Evolutionary conservation across 2,797 vertebrate genomes (phyloP).

Genomic region (Gastrophryne carolinensis): DNA sequence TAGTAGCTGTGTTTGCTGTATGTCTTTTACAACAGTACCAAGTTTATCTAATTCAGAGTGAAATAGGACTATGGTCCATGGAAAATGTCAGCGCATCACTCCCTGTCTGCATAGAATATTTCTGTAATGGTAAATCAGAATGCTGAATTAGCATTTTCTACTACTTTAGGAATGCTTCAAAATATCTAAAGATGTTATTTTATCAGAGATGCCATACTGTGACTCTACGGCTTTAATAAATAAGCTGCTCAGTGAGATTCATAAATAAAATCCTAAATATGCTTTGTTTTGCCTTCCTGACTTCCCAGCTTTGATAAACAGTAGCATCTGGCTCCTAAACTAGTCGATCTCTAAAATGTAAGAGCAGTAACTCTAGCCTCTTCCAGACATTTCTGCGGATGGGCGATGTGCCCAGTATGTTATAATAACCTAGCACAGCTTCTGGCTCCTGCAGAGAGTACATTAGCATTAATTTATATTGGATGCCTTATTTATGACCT

Average conservation of each 20-base stretch:
- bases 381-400: slow-evolving; percentile 63
- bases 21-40: too few relatives aligned
- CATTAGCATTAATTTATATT: slow-evolving; percentile 69
- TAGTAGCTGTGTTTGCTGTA: too few relatives aligned
- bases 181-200: slow-evolving; percentile 19
- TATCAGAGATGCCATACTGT: slow-evolving; percentile 32
- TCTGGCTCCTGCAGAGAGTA: slow-evolving; percentile 62
- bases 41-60: too few relatives aligned
- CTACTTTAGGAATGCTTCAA: slow-evolving; percentile 29
- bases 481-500: slow-evolving; percentile 65
- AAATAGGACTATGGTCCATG: too few relatives aligned
- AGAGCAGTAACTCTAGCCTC: slow-evolving; percentile 65
- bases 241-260: slow-evolving; percentile 28
- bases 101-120: neutral
- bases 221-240: slow-evolving; percentile 25
- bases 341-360: slow-evolving; percentile 56
- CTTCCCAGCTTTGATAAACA: slow-evolving; percentile 55
- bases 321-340: slow-evolving; percentile 61
- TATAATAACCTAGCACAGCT: slow-evolving; percentile 66
- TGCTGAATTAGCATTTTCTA: slow-evolving; percentile 21
- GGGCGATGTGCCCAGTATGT: slow-evolving; percentile 63
- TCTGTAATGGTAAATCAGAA: neutral
- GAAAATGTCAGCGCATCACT: too few relatives aligned
- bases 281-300: slow-evolving; percentile 54
- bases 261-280: slow-evolving; percentile 43